phyloP scores from a whole-genome alignment of 2,797 vertebrate genomes.

The Monodelphis domestica region DNA sequence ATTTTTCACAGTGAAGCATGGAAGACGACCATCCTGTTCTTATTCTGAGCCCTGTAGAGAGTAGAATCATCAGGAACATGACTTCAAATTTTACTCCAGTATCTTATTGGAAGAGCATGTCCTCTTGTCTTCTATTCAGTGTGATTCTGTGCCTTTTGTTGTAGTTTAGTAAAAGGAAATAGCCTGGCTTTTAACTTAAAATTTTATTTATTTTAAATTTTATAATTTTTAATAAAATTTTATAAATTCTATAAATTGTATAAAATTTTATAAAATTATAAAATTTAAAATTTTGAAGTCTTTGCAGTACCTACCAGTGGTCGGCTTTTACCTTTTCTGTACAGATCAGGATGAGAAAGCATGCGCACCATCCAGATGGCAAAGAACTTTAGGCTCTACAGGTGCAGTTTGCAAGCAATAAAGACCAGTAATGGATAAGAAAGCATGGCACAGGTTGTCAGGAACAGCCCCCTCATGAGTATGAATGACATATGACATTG shows the following conservation, averaged over 20 bases:
- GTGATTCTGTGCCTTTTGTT: slow-evolving; percentile 12
- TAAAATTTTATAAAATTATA: too few species aligned
- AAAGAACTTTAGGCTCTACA: not conserved
- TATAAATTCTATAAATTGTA: too few species aligned
- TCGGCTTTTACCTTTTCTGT: slow-evolving; percentile 5
- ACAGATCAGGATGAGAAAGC: not conserved
- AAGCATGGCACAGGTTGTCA: slow-evolving; percentile 50
- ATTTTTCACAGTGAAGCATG: not conserved
- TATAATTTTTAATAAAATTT: too few species aligned
- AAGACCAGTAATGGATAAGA: not conserved
- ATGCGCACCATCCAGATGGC: not conserved
- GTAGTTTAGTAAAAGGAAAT: slow-evolving; percentile 38
- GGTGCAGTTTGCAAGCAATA: slow-evolving; percentile 1
- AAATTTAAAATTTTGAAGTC: too few species aligned
- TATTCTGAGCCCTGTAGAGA: not conserved
- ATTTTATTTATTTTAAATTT: too few species aligned
- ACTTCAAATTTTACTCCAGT: too few species aligned
- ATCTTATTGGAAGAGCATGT: not conserved
- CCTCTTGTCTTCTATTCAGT: not conserved
- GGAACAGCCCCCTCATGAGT: not conserved
- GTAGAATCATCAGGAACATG: not conserved
- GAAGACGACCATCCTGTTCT: not conserved
- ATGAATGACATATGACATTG: slow-evolving; percentile 56
- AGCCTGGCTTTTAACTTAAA: slow-evolving; percentile 38
- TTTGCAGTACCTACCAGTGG: not conserved